phyloP scores from a whole-genome alignment of 2,888 invertebrate genomes.

The Melinopterus prodromus region DNA sequence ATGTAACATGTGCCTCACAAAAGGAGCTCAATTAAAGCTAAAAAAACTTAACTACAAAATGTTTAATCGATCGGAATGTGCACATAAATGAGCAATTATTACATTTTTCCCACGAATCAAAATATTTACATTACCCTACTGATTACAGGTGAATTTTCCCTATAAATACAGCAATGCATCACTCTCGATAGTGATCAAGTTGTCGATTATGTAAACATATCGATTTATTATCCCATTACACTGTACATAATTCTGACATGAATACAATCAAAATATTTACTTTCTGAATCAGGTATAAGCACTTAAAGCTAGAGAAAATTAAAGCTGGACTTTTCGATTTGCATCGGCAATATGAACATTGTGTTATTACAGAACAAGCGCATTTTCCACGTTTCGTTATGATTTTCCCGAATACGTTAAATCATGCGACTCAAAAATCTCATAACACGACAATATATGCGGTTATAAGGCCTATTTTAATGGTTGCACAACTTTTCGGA shows the following conservation, averaged over 20 bases:
- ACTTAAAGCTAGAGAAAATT: too few relatives aligned
- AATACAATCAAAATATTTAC: constrained; percentile 5
- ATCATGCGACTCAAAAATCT: not conserved
- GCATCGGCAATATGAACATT: too few relatives aligned
- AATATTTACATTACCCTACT: not conserved
- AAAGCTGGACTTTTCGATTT: too few relatives aligned
- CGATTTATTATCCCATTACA: constrained; percentile 4
- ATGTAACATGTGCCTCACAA: too few relatives aligned
- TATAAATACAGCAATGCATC: not conserved
- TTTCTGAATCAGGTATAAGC: not conserved
- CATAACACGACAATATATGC: not conserved
- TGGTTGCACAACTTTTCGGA: constrained; percentile 19
- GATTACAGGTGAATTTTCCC: not conserved
- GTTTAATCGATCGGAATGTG: too few relatives aligned
- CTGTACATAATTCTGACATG: not conserved
- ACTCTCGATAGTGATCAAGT: constrained; percentile 5
- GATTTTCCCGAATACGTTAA: not conserved
- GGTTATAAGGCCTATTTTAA: not conserved
- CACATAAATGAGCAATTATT: not conserved
- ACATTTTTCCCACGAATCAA: not conserved
- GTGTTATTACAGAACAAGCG: not conserved
- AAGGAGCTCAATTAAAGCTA: too few relatives aligned
- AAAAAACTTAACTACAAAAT: too few relatives aligned
- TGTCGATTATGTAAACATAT: constrained; percentile 23
- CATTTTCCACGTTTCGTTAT: not conserved